Percentiles rank a stretch among this genome's conserved stretches.
Evolutionary conservation across 2,113 vertebrate genomes (phyloP).

Genomic region (Platichthys stellatus): DNA sequence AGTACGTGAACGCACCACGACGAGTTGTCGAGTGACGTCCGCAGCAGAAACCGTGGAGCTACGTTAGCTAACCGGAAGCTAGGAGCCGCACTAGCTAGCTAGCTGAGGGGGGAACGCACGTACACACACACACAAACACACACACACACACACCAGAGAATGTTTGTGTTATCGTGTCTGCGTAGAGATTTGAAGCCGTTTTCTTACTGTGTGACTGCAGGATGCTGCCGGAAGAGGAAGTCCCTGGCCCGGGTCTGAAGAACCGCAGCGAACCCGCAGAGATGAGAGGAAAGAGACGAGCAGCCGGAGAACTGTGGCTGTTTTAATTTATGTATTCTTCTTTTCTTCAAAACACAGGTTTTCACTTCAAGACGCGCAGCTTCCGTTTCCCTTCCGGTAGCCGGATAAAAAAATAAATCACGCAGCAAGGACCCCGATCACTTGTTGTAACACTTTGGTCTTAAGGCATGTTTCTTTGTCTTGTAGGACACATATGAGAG

Average conservation of each 20-base stretch:
- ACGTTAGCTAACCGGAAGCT: background rate
- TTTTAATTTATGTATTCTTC: background rate
- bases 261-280: slow-evolving; percentile 51
- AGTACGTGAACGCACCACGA: background rate
- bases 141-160: background rate
- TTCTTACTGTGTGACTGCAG: slow-evolving; percentile 55
- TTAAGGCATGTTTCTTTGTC: background rate
- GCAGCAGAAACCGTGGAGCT: too few relatives aligned
- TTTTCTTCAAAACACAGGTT: background rate
- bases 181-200: background rate
- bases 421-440: background rate
- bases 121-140: too few relatives aligned
- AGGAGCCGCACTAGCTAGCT: background rate
- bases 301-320: background rate
- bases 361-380: background rate
- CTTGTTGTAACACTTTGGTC: too few relatives aligned
- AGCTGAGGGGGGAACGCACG: too few relatives aligned
- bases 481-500: too few relatives aligned
- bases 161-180: background rate
- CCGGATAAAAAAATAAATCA: background rate
- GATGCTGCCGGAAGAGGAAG: slow-evolving; percentile 46
- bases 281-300: background rate
- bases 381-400: background rate
- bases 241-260: slow-evolving; percentile 45
- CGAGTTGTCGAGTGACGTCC: too few relatives aligned